Percentiles rank a stretch among this genome's conserved stretches.
phyloP scores from a whole-genome alignment of 2,888 invertebrate genomes.

The Allacma fusca region DNA sequence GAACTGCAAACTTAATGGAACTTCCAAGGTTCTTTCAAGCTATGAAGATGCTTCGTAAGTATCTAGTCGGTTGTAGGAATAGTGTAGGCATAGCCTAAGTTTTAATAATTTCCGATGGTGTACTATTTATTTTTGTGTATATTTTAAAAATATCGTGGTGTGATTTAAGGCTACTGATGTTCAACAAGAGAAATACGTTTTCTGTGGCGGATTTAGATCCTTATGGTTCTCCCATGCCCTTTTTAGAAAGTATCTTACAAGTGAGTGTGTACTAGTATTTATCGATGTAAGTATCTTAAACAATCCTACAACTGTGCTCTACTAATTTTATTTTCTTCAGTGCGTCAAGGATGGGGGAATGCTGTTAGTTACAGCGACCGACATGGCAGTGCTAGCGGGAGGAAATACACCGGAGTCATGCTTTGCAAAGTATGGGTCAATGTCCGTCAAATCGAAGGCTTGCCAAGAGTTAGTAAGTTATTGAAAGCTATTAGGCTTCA shows the following conservation, averaged over 20 bases:
- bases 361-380: conserved; percentile 94
- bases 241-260: conserved; percentile 85
- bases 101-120: too few species aligned
- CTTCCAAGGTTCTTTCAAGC: conserved; percentile 77
- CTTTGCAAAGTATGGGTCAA: conserved; percentile 88
- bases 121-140: too few species aligned
- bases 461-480: conserved; percentile 91
- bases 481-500: too few species aligned
- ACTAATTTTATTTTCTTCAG: too few species aligned
- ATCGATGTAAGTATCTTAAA: too few species aligned
- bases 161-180: conserved; percentile 80
- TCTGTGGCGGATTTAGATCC: conserved; percentile 92
- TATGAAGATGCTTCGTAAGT: conserved; percentile 88
- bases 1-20: conserved; percentile 80
- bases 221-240: conserved; percentile 92
- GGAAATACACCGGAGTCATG: conserved; percentile 96
- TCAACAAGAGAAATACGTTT: conserved; percentile 71
- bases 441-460: conserved; percentile 82
- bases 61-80: neutral
- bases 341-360: conserved; percentile 83
- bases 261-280: conserved; percentile 43
- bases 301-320: too few species aligned
- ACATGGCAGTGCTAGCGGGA: conserved; percentile 95
- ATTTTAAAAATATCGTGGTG: too few species aligned
- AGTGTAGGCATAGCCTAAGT: conserved; percentile 1